Conservation (phyloP, 2,888 invertebrate species). For the Nomada goodeniana region DNA sequence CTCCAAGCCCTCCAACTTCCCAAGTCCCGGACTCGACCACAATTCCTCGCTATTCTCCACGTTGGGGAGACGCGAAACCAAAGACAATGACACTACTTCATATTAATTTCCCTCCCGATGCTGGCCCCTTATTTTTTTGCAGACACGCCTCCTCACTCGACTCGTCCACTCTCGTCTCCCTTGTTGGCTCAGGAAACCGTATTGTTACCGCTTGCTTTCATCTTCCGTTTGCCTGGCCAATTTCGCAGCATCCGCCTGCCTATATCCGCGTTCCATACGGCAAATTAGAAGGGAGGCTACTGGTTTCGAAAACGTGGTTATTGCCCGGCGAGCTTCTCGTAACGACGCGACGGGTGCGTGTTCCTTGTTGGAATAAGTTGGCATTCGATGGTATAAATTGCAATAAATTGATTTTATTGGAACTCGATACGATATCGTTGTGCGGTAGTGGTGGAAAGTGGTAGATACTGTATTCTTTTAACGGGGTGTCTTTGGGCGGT, state of each 20-base stretch:
- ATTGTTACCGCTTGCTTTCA: slow-evolving; percentile 76
- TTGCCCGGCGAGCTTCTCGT: not conserved
- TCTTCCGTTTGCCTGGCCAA: slow-evolving; percentile 70
- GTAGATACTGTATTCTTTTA: too few relatives aligned
- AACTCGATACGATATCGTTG: too few relatives aligned
- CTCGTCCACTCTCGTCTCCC: slow-evolving; percentile 31
- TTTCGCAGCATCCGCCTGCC: slow-evolving; percentile 48
- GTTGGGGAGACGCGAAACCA: slow-evolving; percentile 66
- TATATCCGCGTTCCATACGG: slow-evolving; percentile 21
- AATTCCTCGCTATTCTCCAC: slow-evolving; percentile 69
- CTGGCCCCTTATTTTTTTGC: slow-evolving; percentile 57
- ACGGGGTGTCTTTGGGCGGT: too few relatives aligned
- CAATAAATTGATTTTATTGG: too few relatives aligned
- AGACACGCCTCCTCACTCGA: slow-evolving; percentile 39
- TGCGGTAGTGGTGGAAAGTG: too few relatives aligned
- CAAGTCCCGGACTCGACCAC: slow-evolving; percentile 64
- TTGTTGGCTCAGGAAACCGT: slow-evolving; percentile 64
- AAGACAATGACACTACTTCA: slow-evolving; percentile 77
- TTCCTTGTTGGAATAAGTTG: not conserved
- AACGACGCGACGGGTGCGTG: too few relatives aligned
- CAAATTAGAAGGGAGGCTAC: slow-evolving; percentile 11
- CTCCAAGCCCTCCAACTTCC: slow-evolving; percentile 64
- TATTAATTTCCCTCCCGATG: slow-evolving; percentile 76
- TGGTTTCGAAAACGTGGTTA: slow-evolving; percentile 1
- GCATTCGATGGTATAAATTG: too few relatives aligned